phyloP scores from a whole-genome alignment of 2,113 vertebrate species.

The Apistogramma diplotaenia region DNA sequence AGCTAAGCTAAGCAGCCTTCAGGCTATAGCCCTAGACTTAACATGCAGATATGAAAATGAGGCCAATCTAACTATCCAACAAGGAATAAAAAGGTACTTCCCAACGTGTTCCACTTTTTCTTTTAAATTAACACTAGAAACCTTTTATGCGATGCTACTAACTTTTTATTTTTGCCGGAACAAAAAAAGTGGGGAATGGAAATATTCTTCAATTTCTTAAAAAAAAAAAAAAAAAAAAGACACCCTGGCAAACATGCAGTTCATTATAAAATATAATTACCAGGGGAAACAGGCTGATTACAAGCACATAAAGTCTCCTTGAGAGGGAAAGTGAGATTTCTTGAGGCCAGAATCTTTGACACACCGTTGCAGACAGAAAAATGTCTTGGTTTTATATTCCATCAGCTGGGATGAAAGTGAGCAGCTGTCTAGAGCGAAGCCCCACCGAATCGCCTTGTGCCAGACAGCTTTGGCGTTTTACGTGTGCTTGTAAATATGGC shows the following conservation, averaged over 20 bases:
- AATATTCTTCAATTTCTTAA: background rate
- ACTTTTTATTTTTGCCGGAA: background rate
- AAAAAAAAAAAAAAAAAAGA: background rate
- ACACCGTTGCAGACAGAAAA: constrained; percentile 48
- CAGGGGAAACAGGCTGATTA: background rate
- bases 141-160: background rate
- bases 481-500: constrained; percentile 52
- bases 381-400: constrained; percentile 57
- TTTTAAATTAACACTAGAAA: background rate
- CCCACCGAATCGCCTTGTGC: constrained; percentile 17
- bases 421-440: constrained; percentile 52
- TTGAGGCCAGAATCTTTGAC: constrained; percentile 40
- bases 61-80: background rate
- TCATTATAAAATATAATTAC: background rate
- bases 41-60: background rate
- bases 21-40: background rate
- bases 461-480: constrained; percentile 41
- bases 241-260: background rate
- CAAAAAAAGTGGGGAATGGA: background rate
- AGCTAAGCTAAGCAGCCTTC: background rate
- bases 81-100: background rate
- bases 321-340: constrained; percentile 8
- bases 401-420: constrained; percentile 53
- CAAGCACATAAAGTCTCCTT: background rate
- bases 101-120: background rate